Percentiles rank a stretch among this genome's conserved stretches.
Evolutionary conservation across 1,140 invertebrate species (phyloP).

Genomic region (Temnothorax nylanderi): DNA sequence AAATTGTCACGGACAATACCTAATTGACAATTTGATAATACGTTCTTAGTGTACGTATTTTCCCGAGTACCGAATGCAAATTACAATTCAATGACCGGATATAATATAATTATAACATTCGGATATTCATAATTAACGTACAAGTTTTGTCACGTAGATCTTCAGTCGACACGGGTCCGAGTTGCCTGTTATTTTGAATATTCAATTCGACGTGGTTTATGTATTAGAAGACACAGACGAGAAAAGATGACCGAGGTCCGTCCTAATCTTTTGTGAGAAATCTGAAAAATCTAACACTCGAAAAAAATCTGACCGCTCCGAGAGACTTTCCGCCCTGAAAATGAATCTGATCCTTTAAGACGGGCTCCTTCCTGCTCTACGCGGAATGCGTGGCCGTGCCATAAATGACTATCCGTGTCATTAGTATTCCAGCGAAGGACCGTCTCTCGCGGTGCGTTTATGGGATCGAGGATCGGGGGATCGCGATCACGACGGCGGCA

Average conservation of each 20-base stretch:
- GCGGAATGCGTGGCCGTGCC: conserved; percentile 18
- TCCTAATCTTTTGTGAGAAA: background rate
- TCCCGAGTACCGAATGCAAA: background rate
- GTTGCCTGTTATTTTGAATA: too few relatives aligned
- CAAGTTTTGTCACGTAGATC: too few relatives aligned
- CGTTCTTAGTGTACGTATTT: background rate
- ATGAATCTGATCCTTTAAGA: background rate
- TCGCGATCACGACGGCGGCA: background rate
- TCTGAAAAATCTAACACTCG: background rate
- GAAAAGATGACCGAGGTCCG: background rate
- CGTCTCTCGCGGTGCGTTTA: conserved; percentile 38
- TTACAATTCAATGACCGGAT: too few relatives aligned
- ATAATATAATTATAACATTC: too few relatives aligned
- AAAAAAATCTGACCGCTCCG: background rate
- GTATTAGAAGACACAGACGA: background rate
- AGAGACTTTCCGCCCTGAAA: background rate
- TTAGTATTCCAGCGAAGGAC: conserved; percentile 43
- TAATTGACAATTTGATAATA: background rate
- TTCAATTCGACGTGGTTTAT: background rate
- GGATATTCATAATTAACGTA: too few relatives aligned
- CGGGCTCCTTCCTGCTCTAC: conserved; percentile 35
- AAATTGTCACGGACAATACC: background rate
- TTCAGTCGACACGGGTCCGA: too few relatives aligned
- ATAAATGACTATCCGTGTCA: conserved; percentile 40
- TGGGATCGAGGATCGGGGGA: conserved; percentile 15